phyloP scores from a whole-genome alignment of 2,113 vertebrate species.

The Urocynchramus pylzowi region DNA sequence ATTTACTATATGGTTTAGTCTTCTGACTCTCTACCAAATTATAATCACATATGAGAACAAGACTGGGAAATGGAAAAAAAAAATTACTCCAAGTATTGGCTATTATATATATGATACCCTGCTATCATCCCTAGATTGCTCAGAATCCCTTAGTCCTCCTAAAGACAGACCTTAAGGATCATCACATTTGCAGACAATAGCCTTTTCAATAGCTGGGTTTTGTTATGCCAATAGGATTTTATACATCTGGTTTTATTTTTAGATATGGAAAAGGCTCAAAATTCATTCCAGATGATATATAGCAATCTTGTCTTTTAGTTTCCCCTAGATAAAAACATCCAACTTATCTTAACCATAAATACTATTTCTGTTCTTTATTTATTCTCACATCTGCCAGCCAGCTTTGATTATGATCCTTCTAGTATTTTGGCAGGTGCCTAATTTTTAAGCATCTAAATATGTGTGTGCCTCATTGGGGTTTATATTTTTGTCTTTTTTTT shows the following conservation, averaged over 20 bases:
- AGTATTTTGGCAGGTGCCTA: not conserved
- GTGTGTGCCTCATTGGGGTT: not conserved
- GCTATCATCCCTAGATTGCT: not conserved
- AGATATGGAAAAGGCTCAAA: not conserved
- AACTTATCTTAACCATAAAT: not conserved
- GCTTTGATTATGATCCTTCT: not conserved
- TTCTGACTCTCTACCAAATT: not conserved
- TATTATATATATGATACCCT: not conserved
- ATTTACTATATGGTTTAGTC: not conserved
- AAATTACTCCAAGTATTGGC: not conserved
- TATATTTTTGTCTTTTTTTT: not conserved
- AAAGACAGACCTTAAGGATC: not conserved
- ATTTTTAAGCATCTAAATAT: not conserved
- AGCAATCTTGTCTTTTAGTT: not conserved
- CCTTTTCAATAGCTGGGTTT: not conserved
- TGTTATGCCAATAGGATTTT: not conserved
- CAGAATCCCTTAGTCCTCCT: not conserved
- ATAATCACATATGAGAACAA: not conserved
- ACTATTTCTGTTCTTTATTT: not conserved
- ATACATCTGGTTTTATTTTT: conserved; percentile 42
- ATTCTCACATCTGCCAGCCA: not conserved
- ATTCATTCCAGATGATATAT: conserved; percentile 29
- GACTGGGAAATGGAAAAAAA: not conserved
- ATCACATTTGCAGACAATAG: not conserved
- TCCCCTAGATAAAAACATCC: not conserved